Evolutionary conservation across 1,140 invertebrate genomes (phyloP).

Genomic region (Whitmania pigra): DNA sequence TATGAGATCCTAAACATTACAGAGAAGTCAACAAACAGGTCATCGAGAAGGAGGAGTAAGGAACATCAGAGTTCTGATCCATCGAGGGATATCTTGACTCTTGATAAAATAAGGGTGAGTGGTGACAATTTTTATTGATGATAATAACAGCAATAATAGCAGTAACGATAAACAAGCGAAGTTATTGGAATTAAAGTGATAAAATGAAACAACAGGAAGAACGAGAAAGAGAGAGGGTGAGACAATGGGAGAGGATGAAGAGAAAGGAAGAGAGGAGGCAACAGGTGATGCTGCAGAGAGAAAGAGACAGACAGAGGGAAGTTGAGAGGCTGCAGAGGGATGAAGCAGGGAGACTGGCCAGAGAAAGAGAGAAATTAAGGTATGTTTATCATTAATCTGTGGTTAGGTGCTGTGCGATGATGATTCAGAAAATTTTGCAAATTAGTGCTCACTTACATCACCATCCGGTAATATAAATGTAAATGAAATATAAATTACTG

Average conservation of each 20-base stretch:
- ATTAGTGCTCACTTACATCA: background rate
- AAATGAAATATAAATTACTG: background rate
- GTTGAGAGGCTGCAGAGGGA: conserved; percentile 63
- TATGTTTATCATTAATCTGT: conserved; percentile 21
- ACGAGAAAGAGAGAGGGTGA: conserved; percentile 59
- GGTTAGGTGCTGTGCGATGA: background rate
- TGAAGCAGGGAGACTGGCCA: conserved; percentile 62
- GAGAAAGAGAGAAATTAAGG: conserved; percentile 39
- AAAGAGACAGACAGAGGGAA: conserved; percentile 53
- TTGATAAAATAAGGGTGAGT: conserved; percentile 38
- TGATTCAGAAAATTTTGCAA: background rate
- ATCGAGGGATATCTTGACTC: conserved; percentile 33
- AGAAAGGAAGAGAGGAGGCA: conserved; percentile 60
- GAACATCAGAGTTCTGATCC: background rate
- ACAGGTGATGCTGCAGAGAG: conserved; percentile 50
- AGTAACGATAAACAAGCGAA: background rate
- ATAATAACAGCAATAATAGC: no score
- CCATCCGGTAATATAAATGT: background rate
- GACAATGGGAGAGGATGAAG: conserved; percentile 60
- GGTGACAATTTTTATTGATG: conserved; percentile 6
- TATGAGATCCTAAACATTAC: no score
- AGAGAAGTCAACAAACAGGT: no score
- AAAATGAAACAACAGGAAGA: conserved; percentile 50
- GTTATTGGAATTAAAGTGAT: background rate
- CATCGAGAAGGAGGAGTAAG: no score